Percentiles rank a stretch among this genome's conserved stretches.
Conservation (phyloP, 2,113 vertebrate genomes). For the Peromyscus maniculatus region DNA sequence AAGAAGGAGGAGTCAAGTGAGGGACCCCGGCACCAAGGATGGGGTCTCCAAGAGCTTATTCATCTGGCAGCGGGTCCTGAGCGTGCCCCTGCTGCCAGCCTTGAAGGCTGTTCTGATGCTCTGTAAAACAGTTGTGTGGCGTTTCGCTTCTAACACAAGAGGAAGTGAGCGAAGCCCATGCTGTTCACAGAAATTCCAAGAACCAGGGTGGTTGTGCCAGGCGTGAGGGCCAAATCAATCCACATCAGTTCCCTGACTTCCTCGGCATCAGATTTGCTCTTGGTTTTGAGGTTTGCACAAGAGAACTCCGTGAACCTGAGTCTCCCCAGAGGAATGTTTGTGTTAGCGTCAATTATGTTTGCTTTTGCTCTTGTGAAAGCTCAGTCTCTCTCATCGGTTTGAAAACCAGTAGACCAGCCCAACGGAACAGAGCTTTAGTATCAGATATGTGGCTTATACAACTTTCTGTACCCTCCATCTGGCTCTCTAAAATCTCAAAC, state of each 20-base stretch:
- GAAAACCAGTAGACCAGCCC: background rate
- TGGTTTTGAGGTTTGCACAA: background rate
- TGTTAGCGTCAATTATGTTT: background rate
- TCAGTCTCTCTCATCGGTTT: constrained; percentile 23
- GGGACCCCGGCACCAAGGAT: background rate
- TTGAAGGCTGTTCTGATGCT: background rate
- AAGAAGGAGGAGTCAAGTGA: background rate
- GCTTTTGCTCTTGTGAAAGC: constrained; percentile 21
- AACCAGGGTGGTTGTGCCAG: background rate
- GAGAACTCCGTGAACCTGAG: background rate
- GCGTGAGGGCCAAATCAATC: background rate
- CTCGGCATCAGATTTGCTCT: background rate
- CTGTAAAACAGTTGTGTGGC: background rate
- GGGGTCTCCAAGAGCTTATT: background rate
- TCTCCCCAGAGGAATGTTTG: background rate
- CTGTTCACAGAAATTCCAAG: constrained; percentile 21
- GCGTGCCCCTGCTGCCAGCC: background rate
- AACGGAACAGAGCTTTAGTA: background rate
- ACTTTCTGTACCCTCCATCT: background rate
- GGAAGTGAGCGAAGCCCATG: background rate
- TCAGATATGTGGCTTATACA: background rate
- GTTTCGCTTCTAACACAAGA: background rate
- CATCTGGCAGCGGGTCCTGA: background rate
- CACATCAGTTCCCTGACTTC: background rate
- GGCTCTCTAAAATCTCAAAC: background rate